Percentiles rank a stretch among this genome's conserved stretches.
Conservation (phyloP, 2,888 invertebrate genomes). For the Pachydiplax longipennis region DNA sequence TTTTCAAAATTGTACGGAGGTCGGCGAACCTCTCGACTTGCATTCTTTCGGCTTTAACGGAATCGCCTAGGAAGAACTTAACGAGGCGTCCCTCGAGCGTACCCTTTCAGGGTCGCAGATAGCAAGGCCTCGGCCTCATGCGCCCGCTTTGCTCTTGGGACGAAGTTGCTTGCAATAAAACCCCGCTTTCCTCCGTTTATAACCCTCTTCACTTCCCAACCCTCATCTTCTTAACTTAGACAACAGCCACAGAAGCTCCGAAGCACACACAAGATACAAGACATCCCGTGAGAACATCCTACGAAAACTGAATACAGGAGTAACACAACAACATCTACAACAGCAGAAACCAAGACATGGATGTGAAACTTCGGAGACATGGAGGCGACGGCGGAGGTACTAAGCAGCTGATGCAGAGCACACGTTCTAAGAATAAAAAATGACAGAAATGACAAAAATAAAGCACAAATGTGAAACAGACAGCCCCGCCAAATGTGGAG, state of each 20-base stretch:
- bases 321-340: slow-evolving; percentile 39
- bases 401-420: slow-evolving; percentile 22
- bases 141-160: background rate
- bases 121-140: background rate
- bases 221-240: background rate
- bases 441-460: background rate
- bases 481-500: background rate
- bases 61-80: background rate
- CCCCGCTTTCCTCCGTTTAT: background rate
- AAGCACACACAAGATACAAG: slow-evolving; percentile 45
- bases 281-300: slow-evolving; percentile 36
- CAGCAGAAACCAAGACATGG: slow-evolving; percentile 43
- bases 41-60: background rate
- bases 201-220: background rate
- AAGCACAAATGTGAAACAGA: slow-evolving; percentile 3
- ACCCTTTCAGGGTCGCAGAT: background rate
- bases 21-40: background rate
- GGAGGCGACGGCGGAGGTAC: slow-evolving; percentile 7
- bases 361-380: slow-evolving; percentile 26
- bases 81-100: background rate
- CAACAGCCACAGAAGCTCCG: slow-evolving; percentile 43
- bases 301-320: slow-evolving; percentile 28
- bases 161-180: background rate
- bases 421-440: background rate
- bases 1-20: background rate